Evolutionary conservation across 2,113 vertebrate genomes (phyloP), one percentile per base, ranked within the genome.

Genomic region (Vidua macroura): DNA sequence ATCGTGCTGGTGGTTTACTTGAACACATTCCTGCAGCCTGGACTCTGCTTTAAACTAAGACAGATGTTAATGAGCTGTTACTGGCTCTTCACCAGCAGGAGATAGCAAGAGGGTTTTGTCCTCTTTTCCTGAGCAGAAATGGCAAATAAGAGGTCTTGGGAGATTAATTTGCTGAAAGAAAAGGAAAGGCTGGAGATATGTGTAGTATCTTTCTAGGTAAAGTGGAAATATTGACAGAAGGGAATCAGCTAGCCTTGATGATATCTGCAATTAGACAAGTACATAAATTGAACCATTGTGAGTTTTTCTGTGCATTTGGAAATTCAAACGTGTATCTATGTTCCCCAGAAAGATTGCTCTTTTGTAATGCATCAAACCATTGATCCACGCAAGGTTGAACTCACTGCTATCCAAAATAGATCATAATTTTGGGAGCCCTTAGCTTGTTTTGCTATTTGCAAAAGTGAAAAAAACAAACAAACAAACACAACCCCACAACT

Each of bases 11-110:
- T 95, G 56, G 68, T 95, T 96, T 96, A 78, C 88, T 92, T 88
- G 72, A 92, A 21, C 1, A 3, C 85, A 86, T 96, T 96, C 85
- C 60, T 92, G 56, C 11, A 80, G 75, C 55, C 43, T 67, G 48
- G 39, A 44, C 64, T 67, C 28, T 77, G 21, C 76, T 93, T 83
- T 86, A 88, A 92, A 95, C 46, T 77, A 88, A 96, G 85, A 83
- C 70, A 62, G 53, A 90, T 94, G 76, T 85, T 95, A 96, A 85
- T 85, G 46, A 94, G 41, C 62, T 73, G 31, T 43, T 95, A 77
- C 43, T 56, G 70, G 28, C 46, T 88, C 30, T 53, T 74, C 72
- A 92, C 21, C 72, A 89, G 70, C 77, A 87, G 59, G 33, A 82
- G 77, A 62, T 1, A 88, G 59, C 33, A 68, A 56, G 48, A 92